These are phyloP conservation scores for Pipistrellus nathusii DNA, from an alignment of 2,797 vertebrate genomes.

Conservation along the genomic window DNA sequence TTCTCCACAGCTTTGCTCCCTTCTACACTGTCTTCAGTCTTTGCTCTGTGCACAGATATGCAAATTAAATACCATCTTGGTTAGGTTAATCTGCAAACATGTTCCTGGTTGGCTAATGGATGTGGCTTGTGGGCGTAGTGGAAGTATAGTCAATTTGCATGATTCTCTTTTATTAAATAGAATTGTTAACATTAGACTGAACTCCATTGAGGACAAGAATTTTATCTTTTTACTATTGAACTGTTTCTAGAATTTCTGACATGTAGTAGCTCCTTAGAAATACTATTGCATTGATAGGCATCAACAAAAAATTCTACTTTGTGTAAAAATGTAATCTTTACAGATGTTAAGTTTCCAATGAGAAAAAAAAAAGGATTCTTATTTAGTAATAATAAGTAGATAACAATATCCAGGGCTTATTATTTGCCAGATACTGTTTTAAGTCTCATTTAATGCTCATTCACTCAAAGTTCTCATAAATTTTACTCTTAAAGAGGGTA, in stretches of 20 bases:
- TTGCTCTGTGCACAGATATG: too few relatives aligned
- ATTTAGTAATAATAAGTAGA: background rate
- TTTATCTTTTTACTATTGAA: background rate
- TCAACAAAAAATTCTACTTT: background rate
- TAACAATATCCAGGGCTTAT: background rate
- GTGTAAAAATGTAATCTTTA: background rate
- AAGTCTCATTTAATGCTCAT: slow-evolving; percentile 1
- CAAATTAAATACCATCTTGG: too few relatives aligned
- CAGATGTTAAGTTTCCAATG: background rate
- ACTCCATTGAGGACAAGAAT: background rate
- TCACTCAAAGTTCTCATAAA: background rate
- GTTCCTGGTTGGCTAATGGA: too few relatives aligned
- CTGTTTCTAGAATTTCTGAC: background rate
- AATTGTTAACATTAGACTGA: background rate
- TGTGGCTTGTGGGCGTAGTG: too few relatives aligned
- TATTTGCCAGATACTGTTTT: background rate
- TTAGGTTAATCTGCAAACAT: too few relatives aligned
- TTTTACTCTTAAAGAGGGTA: slow-evolving; percentile 12
- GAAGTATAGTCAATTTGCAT: too few relatives aligned
- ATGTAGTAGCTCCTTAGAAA: background rate
- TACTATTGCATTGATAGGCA: background rate
- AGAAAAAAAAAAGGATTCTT: background rate
- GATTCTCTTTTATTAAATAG: too few relatives aligned
- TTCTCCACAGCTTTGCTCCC: too few relatives aligned
- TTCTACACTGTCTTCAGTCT: too few relatives aligned